phyloP scores from a whole-genome alignment of 2,888 invertebrate species.

The Melieria omissa region DNA sequence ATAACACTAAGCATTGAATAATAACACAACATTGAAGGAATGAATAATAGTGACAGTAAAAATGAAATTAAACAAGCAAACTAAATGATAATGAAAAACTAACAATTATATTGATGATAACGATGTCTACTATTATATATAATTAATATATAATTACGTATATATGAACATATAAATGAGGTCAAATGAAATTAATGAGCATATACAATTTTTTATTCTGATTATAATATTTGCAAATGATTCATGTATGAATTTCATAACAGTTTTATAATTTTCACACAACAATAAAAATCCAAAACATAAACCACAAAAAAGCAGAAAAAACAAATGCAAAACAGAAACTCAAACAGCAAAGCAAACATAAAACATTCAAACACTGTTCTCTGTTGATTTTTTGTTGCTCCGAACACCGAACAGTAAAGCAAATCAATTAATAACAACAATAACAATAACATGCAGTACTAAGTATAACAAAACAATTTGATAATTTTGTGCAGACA shows the following conservation, averaged over 20 bases:
- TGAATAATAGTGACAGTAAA: neutral
- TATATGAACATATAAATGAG: constrained; percentile 21
- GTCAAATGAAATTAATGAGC: constrained; percentile 38
- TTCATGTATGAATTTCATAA: constrained; percentile 19
- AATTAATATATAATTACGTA: constrained; percentile 1
- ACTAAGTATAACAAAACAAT: no score
- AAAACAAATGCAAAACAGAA: constrained; percentile 43
- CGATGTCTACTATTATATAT: neutral
- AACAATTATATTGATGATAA: constrained; percentile 38
- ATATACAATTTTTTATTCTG: constrained; percentile 26
- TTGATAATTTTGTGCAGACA: no score
- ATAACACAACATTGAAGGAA: neutral
- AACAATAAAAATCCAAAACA: constrained; percentile 41
- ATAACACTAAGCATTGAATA: neutral
- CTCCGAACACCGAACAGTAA: no score
- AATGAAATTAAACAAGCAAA: constrained; percentile 3
- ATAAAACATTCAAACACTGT: constrained; percentile 51
- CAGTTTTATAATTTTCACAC: constrained; percentile 46
- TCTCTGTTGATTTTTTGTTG: no score
- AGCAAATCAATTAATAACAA: no score
- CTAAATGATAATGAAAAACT: constrained; percentile 5
- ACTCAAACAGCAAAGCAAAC: constrained; percentile 47
- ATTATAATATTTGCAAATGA: constrained; percentile 28
- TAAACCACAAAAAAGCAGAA: constrained; percentile 20
- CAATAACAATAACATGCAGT: no score